These are phyloP conservation scores for Glossophaga mutica DNA, from an alignment of 2,797 vertebrate genomes.

Conservation along the genomic window DNA sequence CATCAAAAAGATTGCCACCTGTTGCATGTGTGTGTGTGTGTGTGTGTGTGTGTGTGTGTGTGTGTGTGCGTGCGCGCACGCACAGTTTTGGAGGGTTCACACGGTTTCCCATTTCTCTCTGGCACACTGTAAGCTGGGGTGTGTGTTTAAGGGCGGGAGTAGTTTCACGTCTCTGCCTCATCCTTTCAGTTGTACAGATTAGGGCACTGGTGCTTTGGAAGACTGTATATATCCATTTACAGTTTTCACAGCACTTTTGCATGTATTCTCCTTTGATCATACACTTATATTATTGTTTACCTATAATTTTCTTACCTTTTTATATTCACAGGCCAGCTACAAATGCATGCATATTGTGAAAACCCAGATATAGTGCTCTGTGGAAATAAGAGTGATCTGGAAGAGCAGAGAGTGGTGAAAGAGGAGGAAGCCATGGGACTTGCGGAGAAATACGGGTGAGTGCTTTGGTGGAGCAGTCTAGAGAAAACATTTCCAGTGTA, in stretches of 20 bases:
- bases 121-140: neutral
- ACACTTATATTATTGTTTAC: neutral
- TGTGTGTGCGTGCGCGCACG: neutral
- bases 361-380: slow-evolving; percentile 96
- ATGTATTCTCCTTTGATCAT: neutral
- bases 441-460: slow-evolving; percentile 95
- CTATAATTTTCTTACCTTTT: neutral
- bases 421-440: slow-evolving; percentile 92
- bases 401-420: slow-evolving; percentile 91
- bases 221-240: neutral
- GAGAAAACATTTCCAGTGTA: neutral
- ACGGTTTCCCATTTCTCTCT: neutral
- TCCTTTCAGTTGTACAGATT: neutral
- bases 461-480: slow-evolving; percentile 52
- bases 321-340: slow-evolving; percentile 90
- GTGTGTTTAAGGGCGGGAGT: neutral
- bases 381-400: slow-evolving; percentile 96
- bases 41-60: no score
- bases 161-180: neutral
- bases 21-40: neutral
- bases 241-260: neutral
- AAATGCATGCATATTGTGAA: slow-evolving; percentile 97
- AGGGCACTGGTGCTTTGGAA: neutral
- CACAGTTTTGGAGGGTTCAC: neutral
- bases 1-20: neutral